phyloP scores from a whole-genome alignment of 1,140 invertebrate genomes.

The Drosophila pseudoobscura region DNA sequence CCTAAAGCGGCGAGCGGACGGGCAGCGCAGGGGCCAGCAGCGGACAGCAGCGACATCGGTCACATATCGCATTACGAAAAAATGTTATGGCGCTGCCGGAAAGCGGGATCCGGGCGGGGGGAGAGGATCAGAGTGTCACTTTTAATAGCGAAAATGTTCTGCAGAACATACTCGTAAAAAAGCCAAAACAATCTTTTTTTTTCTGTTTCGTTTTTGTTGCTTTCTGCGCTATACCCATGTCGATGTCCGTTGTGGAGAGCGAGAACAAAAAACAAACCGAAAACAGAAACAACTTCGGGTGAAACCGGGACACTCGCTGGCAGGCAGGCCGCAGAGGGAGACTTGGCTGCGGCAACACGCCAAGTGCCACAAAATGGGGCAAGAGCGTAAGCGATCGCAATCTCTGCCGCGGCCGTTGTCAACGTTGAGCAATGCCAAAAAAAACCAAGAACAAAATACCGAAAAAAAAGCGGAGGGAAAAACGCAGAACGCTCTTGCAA shows the following conservation, averaged over 20 bases:
- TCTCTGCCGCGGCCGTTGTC: conserved; percentile 46
- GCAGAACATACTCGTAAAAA: conserved; percentile 49
- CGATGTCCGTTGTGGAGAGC: conserved; percentile 38
- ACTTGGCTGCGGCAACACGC: conserved; percentile 11
- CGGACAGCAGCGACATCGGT: conserved; percentile 6
- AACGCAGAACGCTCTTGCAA: conserved; percentile 47
- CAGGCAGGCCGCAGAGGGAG: conserved; percentile 40
- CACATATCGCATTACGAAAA: conserved; percentile 76
- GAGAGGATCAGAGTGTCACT: conserved; percentile 40
- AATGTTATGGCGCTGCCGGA: conserved; percentile 35
- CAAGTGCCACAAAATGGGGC: conserved; percentile 58
- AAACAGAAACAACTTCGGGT: conserved; percentile 49
- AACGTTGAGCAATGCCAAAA: conserved; percentile 60
- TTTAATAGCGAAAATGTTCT: conserved; percentile 76
- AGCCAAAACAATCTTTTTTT: conserved; percentile 41
- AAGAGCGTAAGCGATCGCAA: conserved; percentile 41
- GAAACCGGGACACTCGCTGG: conserved; percentile 48
- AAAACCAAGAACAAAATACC: conserved; percentile 27
- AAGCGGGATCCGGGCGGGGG: neutral
- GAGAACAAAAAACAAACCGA: conserved; percentile 13
- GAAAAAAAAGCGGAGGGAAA: conserved; percentile 22
- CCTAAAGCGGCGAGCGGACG: conserved; percentile 57
- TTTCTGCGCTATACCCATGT: conserved; percentile 28
- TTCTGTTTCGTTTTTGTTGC: conserved; percentile 36
- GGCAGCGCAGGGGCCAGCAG: neutral